Evolutionary conservation across 2,113 vertebrate species (phyloP).

Genomic region (Vimba vimba): DNA sequence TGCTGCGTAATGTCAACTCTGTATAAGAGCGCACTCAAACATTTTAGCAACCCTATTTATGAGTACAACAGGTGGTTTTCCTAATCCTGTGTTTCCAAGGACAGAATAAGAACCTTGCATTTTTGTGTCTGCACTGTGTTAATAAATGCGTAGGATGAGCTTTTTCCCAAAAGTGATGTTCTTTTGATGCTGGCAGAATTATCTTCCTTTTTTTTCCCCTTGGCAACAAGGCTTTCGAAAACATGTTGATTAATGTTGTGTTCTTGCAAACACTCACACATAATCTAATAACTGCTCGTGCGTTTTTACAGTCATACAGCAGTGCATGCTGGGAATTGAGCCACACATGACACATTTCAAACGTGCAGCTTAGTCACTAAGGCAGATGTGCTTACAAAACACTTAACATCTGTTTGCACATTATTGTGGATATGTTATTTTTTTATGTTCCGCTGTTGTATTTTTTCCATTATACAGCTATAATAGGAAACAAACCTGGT

Average conservation of each 20-base stretch:
- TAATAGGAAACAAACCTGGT: constrained; percentile 16
- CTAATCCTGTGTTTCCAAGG: neutral
- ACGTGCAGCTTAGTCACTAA: constrained; percentile 33
- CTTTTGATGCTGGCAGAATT: neutral
- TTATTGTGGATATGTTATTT: constrained; percentile 45
- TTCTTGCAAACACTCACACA: constrained; percentile 6
- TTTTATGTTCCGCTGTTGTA: constrained; percentile 32
- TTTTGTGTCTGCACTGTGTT: neutral
- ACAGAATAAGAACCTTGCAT: constrained; percentile 1
- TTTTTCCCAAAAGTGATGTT: constrained; percentile 21
- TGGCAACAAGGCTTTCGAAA: neutral
- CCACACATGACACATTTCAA: constrained; percentile 38
- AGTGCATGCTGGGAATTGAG: constrained; percentile 21
- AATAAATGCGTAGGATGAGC: constrained; percentile 1
- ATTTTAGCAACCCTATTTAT: constrained; percentile 6
- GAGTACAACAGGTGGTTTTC: constrained; percentile 23
- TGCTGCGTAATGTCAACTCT: neutral
- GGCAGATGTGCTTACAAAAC: constrained; percentile 35
- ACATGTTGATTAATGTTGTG: constrained; percentile 5
- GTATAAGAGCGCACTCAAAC: neutral
- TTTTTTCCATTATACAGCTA: constrained; percentile 15
- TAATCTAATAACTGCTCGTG: constrained; percentile 1
- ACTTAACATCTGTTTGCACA: constrained; percentile 31
- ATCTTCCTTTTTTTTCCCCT: neutral
- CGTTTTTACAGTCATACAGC: neutral